Percentiles rank a stretch among this genome's conserved stretches.
Evolutionary conservation across 2,113 vertebrate species (phyloP).

Genomic region (Colius striatus): DNA sequence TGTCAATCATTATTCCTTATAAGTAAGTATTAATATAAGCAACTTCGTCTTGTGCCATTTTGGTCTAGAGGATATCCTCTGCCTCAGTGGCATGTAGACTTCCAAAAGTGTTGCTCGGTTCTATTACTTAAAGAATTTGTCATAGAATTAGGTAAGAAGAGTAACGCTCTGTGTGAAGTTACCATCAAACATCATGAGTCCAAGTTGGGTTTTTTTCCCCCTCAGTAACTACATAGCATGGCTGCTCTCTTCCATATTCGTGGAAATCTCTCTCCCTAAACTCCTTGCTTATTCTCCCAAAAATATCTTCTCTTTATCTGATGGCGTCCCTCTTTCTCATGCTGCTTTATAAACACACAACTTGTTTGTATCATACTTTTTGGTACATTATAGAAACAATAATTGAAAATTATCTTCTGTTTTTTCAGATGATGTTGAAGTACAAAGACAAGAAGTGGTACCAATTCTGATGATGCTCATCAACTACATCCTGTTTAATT

Average conservation of each 20-base stretch:
- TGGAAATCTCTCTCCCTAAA: background rate
- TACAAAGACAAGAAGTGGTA: conserved; percentile 99
- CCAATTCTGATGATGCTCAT: conserved; percentile 90
- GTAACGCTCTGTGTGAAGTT: background rate
- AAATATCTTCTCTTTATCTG: background rate
- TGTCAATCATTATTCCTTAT: background rate
- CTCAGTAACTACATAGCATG: background rate
- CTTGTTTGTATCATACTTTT: background rate
- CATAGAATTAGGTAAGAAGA: background rate
- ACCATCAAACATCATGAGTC: background rate
- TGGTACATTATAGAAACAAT: background rate
- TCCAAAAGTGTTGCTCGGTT: background rate
- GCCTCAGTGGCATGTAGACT: background rate
- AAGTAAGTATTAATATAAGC: background rate
- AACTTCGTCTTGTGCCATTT: background rate
- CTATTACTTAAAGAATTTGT: background rate
- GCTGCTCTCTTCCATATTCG: background rate
- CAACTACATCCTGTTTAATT: conserved; percentile 72
- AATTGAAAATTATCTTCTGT: background rate
- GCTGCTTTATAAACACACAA: background rate
- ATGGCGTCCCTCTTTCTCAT: background rate
- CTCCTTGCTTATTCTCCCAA: background rate
- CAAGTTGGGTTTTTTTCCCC: fast-evolving
- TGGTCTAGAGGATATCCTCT: background rate
- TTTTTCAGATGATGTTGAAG: conserved; percentile 96